These are phyloP conservation scores for Sciurus carolinensis DNA, from an alignment of 2,797 vertebrate genomes.

Conservation along the genomic window DNA sequence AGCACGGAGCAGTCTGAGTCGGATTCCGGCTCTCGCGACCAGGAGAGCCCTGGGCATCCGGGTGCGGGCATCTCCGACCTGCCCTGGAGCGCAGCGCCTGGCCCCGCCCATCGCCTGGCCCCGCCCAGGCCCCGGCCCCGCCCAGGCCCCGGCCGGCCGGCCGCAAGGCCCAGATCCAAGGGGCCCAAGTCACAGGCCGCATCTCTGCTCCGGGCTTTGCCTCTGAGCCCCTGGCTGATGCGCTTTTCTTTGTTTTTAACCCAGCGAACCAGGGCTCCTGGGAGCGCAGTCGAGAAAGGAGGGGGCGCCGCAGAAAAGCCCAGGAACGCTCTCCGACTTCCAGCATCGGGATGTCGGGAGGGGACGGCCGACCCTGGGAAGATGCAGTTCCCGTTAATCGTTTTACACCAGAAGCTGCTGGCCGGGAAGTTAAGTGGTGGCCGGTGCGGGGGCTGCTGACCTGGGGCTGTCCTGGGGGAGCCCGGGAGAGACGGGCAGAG, in stretches of 20 bases:
- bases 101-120: too few species aligned
- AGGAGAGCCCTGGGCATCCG: background rate
- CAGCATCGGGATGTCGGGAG: rapidly evolving
- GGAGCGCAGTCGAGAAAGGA: background rate
- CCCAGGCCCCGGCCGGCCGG: background rate
- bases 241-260: too few species aligned
- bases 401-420: background rate
- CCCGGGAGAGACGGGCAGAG: too few species aligned
- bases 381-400: background rate
- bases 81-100: too few species aligned
- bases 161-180: background rate
- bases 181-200: background rate
- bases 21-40: background rate
- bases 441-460: too few species aligned
- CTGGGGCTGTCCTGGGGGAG: too few species aligned
- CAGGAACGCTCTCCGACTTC: background rate
- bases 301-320: background rate
- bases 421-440: background rate
- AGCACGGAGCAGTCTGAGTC: background rate
- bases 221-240: too few species aligned
- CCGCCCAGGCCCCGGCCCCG: background rate
- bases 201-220: too few species aligned
- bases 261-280: background rate
- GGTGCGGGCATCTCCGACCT: background rate
- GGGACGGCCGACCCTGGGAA: too few species aligned